Percentiles rank a stretch among this genome's conserved stretches.
Evolutionary conservation across 2,113 vertebrate genomes (phyloP).

Genomic region (Picathartes gymnocephalus): DNA sequence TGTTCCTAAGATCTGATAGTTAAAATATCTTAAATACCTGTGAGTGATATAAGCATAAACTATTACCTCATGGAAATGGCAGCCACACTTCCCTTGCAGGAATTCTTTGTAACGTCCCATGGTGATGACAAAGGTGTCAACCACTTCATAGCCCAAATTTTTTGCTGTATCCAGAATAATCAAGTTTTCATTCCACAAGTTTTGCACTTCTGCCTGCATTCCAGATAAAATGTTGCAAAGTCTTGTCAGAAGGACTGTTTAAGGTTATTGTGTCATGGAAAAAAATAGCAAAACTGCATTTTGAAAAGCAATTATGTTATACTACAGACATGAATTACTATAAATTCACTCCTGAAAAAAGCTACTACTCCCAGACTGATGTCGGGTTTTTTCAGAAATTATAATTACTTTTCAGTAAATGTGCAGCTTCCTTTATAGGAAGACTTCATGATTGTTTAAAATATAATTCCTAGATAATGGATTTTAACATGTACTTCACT

Average conservation of each 20-base stretch:
- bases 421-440: background rate
- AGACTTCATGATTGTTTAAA: background rate
- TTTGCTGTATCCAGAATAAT: constrained; percentile 82
- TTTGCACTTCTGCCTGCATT: constrained; percentile 80
- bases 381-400: background rate
- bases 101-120: constrained; percentile 96
- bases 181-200: constrained; percentile 81
- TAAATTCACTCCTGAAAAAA: background rate
- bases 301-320: background rate
- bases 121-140: constrained; percentile 86
- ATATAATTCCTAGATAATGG: background rate
- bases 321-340: background rate
- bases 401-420: background rate
- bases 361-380: background rate
- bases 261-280: background rate
- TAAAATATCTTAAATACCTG: background rate
- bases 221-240: constrained; percentile 23
- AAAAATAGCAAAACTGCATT: background rate
- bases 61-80: constrained; percentile 94
- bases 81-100: constrained; percentile 89
- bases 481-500: background rate
- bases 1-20: background rate
- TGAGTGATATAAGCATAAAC: background rate
- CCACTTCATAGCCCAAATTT: constrained; percentile 83
- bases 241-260: background rate